A percentile compares a stretch with the other conserved stretches of the same genome.
Conservation (phyloP, 1,140 invertebrate genomes). For the Lerema accius region DNA sequence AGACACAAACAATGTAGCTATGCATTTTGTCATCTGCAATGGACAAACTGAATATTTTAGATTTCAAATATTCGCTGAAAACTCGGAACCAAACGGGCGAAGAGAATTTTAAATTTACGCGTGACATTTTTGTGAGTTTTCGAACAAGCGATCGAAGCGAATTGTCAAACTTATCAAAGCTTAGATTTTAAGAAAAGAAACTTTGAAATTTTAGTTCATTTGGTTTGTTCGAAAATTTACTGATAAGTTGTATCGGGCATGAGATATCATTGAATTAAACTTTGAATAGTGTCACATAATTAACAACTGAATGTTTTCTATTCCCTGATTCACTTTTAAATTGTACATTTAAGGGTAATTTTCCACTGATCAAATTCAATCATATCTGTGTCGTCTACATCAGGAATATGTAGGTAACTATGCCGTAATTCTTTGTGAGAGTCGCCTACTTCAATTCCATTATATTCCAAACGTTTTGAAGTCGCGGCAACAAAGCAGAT, state of each 20-base stretch:
- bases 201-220: slow-evolving; percentile 7
- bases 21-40: slow-evolving; percentile 31
- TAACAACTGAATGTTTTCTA: too few relatives aligned
- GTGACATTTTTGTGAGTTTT: slow-evolving; percentile 24
- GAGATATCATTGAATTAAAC: too few relatives aligned
- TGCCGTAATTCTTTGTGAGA: not conserved
- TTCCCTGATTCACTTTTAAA: too few relatives aligned
- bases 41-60: slow-evolving; percentile 32
- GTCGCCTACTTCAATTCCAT: slow-evolving; percentile 2
- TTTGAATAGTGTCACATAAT: too few relatives aligned
- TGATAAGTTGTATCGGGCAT: not conserved
- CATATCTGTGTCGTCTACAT: too few relatives aligned
- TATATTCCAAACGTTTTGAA: not conserved
- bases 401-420: not conserved
- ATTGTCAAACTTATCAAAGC: slow-evolving; percentile 31
- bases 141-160: slow-evolving; percentile 13
- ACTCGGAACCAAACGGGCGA: slow-evolving; percentile 25
- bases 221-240: slow-evolving; percentile 3
- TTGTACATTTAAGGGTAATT: too few relatives aligned
- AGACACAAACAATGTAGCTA: slow-evolving; percentile 28
- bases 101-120: slow-evolving; percentile 32
- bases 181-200: slow-evolving; percentile 17
- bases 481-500: not conserved
- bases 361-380: too few relatives aligned
- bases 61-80: slow-evolving; percentile 32